phyloP scores from a whole-genome alignment of 2,888 invertebrate genomes.

The Gastracanthus pulcherrimus region DNA sequence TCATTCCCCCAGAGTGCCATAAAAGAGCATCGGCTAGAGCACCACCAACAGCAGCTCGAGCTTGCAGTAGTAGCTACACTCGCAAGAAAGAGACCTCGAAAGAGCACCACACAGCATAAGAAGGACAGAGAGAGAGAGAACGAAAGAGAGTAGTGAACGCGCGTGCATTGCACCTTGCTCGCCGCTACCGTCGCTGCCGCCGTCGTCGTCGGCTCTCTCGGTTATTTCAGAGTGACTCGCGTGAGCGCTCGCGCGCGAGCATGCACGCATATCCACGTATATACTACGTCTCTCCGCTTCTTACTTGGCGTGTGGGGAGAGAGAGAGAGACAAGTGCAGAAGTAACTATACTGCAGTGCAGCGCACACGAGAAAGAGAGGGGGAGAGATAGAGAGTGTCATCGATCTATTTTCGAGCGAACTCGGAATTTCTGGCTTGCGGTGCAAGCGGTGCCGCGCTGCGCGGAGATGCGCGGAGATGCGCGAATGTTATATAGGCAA shows the following conservation, averaged over 20 bases:
- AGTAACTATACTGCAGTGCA: too few relatives aligned
- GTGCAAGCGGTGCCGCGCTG: neutral
- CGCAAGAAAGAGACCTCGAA: conserved; percentile 10
- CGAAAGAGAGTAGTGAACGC: conserved; percentile 47
- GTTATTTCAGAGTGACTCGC: conserved; percentile 70
- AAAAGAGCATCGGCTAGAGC: conserved; percentile 22
- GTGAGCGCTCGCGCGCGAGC: conserved; percentile 40
- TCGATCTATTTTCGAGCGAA: conserved; percentile 76
- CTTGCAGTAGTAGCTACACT: neutral
- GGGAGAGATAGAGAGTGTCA: conserved; percentile 77
- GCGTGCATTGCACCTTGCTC: conserved; percentile 71
- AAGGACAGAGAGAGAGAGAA: conserved; percentile 23
- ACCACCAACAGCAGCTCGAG: too few relatives aligned
- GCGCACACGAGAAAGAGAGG: neutral
- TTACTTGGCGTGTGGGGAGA: neutral
- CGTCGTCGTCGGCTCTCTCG: conserved; percentile 62
- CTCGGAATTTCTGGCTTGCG: conserved; percentile 74
- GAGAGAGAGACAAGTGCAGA: neutral
- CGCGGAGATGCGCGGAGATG: too few relatives aligned
- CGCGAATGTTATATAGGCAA: too few relatives aligned
- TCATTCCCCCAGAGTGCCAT: conserved; percentile 7
- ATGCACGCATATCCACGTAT: conserved; percentile 34
- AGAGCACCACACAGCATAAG: neutral
- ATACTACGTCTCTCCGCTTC: neutral
- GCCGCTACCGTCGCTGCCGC: too few relatives aligned